phyloP scores from a whole-genome alignment of 2,888 invertebrate species.

The Uropetala carovei region DNA sequence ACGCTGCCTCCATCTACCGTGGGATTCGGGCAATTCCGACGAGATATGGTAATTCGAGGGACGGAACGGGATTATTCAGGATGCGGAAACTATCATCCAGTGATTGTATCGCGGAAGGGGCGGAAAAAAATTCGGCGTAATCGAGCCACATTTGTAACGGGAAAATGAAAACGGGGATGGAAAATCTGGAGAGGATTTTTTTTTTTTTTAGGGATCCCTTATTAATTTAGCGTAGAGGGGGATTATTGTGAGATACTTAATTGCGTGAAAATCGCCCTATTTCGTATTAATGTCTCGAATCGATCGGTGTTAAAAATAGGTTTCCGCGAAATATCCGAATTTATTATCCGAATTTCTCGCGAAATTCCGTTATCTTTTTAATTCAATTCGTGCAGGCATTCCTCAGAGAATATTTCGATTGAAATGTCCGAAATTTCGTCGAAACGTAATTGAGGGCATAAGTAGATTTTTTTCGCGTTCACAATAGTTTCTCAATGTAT shows the following conservation, averaged over 20 bases:
- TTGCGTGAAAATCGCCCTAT: too few relatives aligned
- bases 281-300: too few relatives aligned
- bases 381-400: too few relatives aligned
- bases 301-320: too few relatives aligned
- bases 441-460: too few relatives aligned
- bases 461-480: too few relatives aligned
- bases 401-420: too few relatives aligned
- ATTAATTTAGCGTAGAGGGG: background rate
- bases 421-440: too few relatives aligned
- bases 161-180: background rate
- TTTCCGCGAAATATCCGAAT: too few relatives aligned
- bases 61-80: background rate
- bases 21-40: background rate
- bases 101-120: background rate
- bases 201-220: background rate
- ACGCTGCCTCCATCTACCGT: background rate
- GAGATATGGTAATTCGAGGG: background rate
- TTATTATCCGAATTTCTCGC: too few relatives aligned
- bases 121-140: background rate
- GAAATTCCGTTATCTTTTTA: too few relatives aligned
- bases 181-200: background rate
- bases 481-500: too few relatives aligned
- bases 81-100: slow-evolving; percentile 6
- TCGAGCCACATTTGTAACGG: background rate
- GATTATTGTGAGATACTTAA: background rate